These are phyloP conservation scores for Tiaroga cobitis DNA, from an alignment of 2,797 vertebrate species.

Conservation along the genomic window DNA sequence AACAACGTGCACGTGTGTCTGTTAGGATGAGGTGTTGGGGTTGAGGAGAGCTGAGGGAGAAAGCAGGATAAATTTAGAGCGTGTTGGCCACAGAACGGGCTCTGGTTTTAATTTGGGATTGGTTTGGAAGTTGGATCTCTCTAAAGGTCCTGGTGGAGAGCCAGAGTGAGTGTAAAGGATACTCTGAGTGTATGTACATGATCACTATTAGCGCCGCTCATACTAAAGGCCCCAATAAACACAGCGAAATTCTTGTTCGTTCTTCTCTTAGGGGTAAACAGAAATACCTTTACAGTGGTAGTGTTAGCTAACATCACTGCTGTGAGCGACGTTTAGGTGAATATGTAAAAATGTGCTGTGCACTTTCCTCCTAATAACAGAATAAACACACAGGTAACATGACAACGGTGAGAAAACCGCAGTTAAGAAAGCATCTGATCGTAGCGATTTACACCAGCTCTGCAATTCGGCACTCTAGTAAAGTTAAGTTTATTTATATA, in stretches of 20 bases:
- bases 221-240: background rate
- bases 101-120: slow-evolving; percentile 55
- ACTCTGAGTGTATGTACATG: background rate
- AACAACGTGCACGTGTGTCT: slow-evolving; percentile 26
- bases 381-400: background rate
- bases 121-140: slow-evolving; percentile 49
- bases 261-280: background rate
- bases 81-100: slow-evolving; percentile 37
- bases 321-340: background rate
- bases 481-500: background rate
- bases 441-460: background rate
- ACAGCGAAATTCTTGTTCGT: background rate
- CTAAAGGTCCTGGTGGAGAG: slow-evolving; percentile 47
- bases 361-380: background rate
- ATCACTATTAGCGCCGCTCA: background rate
- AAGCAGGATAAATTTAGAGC: slow-evolving; percentile 58
- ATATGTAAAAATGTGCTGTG: background rate
- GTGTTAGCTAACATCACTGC: background rate
- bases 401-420: background rate
- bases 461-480: background rate
- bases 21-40: slow-evolving; percentile 12
- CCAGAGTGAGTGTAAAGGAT: slow-evolving; percentile 35
- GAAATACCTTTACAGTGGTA: background rate
- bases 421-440: background rate
- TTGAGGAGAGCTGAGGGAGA: slow-evolving; percentile 17